Conservation (phyloP, 2,113 vertebrate genomes). For the Trematocara marginatum region DNA sequence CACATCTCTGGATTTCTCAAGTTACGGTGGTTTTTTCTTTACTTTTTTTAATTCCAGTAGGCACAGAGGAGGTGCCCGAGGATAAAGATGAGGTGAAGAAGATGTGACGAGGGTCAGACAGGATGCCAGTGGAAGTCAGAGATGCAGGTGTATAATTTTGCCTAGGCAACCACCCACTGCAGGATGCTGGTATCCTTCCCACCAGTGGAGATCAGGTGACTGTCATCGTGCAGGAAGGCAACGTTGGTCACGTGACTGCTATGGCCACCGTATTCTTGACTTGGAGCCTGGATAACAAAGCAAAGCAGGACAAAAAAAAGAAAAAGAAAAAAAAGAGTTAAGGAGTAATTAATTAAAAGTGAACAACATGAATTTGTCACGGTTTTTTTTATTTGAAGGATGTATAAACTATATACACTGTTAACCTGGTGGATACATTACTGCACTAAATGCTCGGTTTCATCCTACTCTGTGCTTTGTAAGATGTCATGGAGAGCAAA, state of each 20-base stretch:
- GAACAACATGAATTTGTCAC: background rate
- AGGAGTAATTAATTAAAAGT: background rate
- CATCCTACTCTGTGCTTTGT: background rate
- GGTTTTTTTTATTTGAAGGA: background rate
- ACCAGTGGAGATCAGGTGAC: conserved; percentile 80
- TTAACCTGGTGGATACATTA: background rate
- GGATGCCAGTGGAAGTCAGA: background rate
- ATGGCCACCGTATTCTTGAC: conserved; percentile 83
- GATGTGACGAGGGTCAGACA: background rate
- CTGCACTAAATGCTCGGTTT: background rate
- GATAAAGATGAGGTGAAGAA: conserved; percentile 39
- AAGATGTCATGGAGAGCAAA: rapidly evolving
- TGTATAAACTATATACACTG: background rate
- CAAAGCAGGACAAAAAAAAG: background rate
- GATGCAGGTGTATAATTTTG: background rate
- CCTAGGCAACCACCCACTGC: conserved; percentile 83
- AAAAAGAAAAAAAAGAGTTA: background rate
- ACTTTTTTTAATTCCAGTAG: conserved; percentile 16
- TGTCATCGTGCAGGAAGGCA: conserved; percentile 85
- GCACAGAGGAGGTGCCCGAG: conserved; percentile 66
- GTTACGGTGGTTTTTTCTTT: background rate
- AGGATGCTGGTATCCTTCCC: conserved; percentile 88
- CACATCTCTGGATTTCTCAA: background rate
- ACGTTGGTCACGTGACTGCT: conserved; percentile 94
- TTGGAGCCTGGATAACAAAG: conserved; percentile 69